Conservation (phyloP, 2,113 vertebrate species). For the Pogonocichla stellata region DNA sequence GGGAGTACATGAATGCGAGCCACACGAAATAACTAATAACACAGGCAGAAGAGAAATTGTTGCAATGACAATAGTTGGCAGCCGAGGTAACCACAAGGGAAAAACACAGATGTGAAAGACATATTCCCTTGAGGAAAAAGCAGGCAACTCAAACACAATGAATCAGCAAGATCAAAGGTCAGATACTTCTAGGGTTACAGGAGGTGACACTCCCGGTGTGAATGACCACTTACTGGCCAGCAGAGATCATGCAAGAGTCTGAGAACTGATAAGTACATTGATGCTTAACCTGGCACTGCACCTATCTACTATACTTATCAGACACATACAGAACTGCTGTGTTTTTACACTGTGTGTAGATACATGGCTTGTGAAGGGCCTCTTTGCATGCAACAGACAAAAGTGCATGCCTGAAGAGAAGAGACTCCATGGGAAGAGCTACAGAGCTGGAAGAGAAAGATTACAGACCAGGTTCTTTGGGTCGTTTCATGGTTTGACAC, state of each 20-base stretch:
- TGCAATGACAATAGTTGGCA: background rate
- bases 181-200: background rate
- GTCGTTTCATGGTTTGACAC: background rate
- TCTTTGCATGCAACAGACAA: background rate
- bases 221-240: background rate
- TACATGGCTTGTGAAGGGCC: rapidly evolving
- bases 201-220: background rate
- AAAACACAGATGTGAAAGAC: background rate
- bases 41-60: slow-evolving; percentile 2
- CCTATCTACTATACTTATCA: rapidly evolving
- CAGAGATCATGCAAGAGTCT: background rate
- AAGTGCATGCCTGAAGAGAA: background rate
- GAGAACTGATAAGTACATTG: background rate
- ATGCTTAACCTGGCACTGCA: background rate
- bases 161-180: background rate
- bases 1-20: background rate
- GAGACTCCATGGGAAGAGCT: background rate
- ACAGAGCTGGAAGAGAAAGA: background rate
- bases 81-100: background rate
- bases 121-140: background rate
- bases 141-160: rapidly evolving
- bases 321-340: background rate
- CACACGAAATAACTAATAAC: background rate
- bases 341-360: background rate
- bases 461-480: background rate